A percentile compares a stretch with the other conserved stretches of the same genome.
Evolutionary conservation across 2,797 vertebrate genomes (phyloP).

Genomic region (Acipenser oxyrinchus): DNA sequence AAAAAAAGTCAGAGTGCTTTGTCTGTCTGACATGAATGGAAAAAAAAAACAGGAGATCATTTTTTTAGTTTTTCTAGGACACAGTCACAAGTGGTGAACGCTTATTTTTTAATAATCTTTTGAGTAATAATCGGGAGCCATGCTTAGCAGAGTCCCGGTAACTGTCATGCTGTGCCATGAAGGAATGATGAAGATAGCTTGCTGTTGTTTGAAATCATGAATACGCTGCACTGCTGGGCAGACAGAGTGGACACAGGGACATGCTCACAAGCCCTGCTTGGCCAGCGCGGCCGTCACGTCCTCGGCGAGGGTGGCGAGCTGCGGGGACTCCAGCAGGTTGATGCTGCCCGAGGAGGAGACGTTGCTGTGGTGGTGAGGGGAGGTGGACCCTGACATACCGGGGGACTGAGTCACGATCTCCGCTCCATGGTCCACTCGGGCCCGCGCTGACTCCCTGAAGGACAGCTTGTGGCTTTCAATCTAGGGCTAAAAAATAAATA

Average conservation of each 20-base stretch:
- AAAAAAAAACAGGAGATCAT: slow-evolving; percentile 28
- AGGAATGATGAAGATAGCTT: slow-evolving; percentile 23
- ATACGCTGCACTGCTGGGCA: slow-evolving; percentile 7
- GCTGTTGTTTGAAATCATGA: slow-evolving; percentile 4
- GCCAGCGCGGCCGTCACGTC: slow-evolving; percentile 94
- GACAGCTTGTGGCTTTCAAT: slow-evolving; percentile 90
- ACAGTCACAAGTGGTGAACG: slow-evolving; percentile 19
- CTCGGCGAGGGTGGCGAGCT: slow-evolving; percentile 89
- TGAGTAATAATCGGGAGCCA: too few relatives aligned
- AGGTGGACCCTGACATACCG: slow-evolving; percentile 70
- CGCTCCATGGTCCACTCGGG: slow-evolving; percentile 86
- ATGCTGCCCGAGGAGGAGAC: slow-evolving; percentile 93
- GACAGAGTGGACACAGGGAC: slow-evolving; percentile 8
- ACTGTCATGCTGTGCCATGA: slow-evolving; percentile 37
- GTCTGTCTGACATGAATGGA: slow-evolving; percentile 41
- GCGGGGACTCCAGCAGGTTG: slow-evolving; percentile 89
- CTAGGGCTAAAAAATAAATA: slow-evolving; percentile 42
- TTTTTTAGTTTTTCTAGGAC: slow-evolving; percentile 15
- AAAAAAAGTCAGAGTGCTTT: slow-evolving; percentile 38
- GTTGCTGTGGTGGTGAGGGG: slow-evolving; percentile 85
- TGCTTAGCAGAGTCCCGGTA: slow-evolving; percentile 8
- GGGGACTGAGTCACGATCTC: slow-evolving; percentile 84
- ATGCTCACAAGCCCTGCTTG: slow-evolving; percentile 96
- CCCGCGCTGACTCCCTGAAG: slow-evolving; percentile 85
- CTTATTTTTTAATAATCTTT: too few relatives aligned